Evolutionary conservation across 2,797 vertebrate species (phyloP).

Genomic region (Diceros bicornis): DNA sequence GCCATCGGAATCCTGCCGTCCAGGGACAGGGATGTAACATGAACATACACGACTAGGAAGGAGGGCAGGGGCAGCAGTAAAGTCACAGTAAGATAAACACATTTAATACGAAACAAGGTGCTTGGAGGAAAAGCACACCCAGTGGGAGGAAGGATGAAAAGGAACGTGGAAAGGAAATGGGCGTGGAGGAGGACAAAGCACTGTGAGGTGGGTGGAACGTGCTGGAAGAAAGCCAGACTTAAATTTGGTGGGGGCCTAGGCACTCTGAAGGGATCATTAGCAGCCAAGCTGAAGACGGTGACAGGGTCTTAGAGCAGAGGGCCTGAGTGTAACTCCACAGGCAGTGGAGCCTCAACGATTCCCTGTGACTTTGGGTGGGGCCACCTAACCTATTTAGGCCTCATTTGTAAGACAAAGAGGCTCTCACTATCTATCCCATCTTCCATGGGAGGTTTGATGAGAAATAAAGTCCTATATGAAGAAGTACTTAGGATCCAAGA

Average conservation of each 20-base stretch:
- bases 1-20: neutral
- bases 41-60: rapidly evolving
- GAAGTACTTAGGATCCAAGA: neutral
- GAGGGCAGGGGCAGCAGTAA: neutral
- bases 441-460: neutral
- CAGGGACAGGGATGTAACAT: neutral
- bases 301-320: rapidly evolving
- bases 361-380: neutral
- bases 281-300: neutral
- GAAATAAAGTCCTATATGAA: neutral
- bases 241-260: neutral
- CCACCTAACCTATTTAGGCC: neutral
- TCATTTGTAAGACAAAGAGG: neutral
- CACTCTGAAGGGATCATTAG: too few relatives aligned
- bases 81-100: neutral
- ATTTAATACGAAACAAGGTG: neutral
- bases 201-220: neutral
- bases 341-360: neutral
- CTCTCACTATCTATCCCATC: rapidly evolving
- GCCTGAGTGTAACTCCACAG: neutral
- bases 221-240: neutral
- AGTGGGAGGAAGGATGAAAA: neutral
- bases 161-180: neutral
- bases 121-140: neutral
- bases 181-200: neutral